phyloP scores from a whole-genome alignment of 2,113 vertebrate genomes.

The Brachirus orientalis region DNA sequence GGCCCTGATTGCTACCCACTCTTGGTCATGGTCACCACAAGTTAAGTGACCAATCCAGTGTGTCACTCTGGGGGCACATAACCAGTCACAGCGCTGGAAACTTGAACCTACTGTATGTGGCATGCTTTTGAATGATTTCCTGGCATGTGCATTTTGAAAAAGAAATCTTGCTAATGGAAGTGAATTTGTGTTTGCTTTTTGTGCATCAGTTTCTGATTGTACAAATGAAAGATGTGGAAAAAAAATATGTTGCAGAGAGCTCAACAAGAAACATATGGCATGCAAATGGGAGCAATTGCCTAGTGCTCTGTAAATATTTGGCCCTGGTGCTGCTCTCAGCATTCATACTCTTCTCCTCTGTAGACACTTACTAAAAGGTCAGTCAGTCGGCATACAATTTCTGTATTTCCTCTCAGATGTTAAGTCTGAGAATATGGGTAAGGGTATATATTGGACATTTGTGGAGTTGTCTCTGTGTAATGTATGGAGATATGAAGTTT shows the following conservation, averaged over 20 bases:
- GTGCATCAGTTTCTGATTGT: constrained; percentile 41
- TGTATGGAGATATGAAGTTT: too few species aligned
- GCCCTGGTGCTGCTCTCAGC: constrained; percentile 19
- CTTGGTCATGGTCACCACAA: constrained; percentile 68
- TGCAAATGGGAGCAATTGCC: constrained; percentile 50
- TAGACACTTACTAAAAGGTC: constrained; percentile 43
- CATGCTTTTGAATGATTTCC: too few species aligned
- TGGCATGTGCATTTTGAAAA: constrained; percentile 59
- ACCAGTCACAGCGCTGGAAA: constrained; percentile 50
- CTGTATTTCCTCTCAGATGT: too few species aligned
- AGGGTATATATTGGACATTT: not conserved
- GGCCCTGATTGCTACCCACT: constrained; percentile 58
- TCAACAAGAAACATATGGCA: constrained; percentile 61
- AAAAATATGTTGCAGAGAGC: constrained; percentile 25
- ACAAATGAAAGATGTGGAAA: constrained; percentile 16
- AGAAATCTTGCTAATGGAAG: constrained; percentile 40
- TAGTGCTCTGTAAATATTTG: constrained; percentile 61
- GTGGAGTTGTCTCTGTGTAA: not conserved
- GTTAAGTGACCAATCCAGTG: constrained; percentile 76
- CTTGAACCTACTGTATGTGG: constrained; percentile 60
- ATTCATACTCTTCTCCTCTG: constrained; percentile 7
- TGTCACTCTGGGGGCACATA: constrained; percentile 52
- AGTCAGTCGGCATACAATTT: constrained; percentile 7
- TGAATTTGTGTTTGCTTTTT: constrained; percentile 49
- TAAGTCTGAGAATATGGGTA: too few species aligned